phyloP scores from a whole-genome alignment of 2,888 invertebrate species.

The Callinectes sapidus region DNA sequence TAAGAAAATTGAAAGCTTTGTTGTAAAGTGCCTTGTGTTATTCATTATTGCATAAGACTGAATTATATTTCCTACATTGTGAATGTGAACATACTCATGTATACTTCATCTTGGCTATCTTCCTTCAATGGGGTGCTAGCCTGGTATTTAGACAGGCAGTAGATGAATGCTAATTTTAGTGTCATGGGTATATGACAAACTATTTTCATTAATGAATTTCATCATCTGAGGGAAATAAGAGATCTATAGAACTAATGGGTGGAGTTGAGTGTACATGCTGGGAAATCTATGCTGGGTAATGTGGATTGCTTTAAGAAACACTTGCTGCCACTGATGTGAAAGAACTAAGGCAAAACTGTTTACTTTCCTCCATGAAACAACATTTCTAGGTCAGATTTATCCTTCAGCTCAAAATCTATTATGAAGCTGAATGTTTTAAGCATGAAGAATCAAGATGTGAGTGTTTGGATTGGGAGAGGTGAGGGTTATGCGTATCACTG shows the following conservation, averaged over 20 bases:
- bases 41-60: not conserved
- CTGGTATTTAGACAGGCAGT: not conserved
- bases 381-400: not conserved
- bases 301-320: not conserved
- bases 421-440: not conserved
- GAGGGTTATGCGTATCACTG: not conserved
- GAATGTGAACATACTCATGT: too few species aligned
- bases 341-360: not conserved
- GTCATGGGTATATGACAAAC: not conserved
- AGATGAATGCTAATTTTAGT: not conserved
- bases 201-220: not conserved
- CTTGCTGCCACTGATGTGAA: not conserved
- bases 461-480: not conserved
- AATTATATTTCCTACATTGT: not conserved
- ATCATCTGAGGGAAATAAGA: not conserved
- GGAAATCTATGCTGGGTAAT: not conserved
- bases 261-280: not conserved
- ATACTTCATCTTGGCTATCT: too few species aligned
- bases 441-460: not conserved
- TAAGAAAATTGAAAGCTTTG: not conserved
- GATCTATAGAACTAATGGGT: not conserved
- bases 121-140: too few species aligned
- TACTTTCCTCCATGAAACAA: not conserved
- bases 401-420: not conserved
- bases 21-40: not conserved